A percentile compares a stretch with the other conserved stretches of the same genome.
Conservation (phyloP, 1,140 invertebrate species). For the Schlechtendalia chinensis region DNA sequence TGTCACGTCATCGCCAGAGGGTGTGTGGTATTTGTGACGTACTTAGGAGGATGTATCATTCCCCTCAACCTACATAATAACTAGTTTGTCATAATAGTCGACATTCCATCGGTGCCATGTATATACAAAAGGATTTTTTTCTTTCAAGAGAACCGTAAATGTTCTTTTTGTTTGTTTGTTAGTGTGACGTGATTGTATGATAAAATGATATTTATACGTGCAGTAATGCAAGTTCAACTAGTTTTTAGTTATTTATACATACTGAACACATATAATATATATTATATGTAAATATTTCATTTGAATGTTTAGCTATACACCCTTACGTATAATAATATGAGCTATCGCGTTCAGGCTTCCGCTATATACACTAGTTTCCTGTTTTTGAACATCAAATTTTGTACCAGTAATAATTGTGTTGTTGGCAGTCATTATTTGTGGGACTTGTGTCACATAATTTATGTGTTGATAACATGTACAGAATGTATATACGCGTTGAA, state of each 20-base stretch:
- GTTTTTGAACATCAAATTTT: background rate
- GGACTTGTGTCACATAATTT: background rate
- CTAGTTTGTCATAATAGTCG: conserved; percentile 33
- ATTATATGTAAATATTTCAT: conserved; percentile 30
- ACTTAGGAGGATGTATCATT: conserved; percentile 18
- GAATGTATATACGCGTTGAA: background rate
- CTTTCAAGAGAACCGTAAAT: background rate
- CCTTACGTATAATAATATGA: no score
- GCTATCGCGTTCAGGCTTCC: conserved; percentile 2
- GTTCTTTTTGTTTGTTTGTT: background rate
- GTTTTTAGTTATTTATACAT: conserved; percentile 25
- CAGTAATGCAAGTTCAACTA: conserved; percentile 29
- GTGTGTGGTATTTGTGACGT: conserved; percentile 24
- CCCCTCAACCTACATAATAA: conserved; percentile 33
- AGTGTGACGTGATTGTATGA: conserved; percentile 5
- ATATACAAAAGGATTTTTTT: conserved; percentile 32
- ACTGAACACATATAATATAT: background rate
- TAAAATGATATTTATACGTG: conserved; percentile 1
- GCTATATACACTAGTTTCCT: conserved; percentile 3
- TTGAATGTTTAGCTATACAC: conserved; percentile 1
- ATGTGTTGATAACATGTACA: background rate
- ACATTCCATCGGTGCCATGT: background rate
- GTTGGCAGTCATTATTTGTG: conserved; percentile 8
- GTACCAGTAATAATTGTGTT: conserved; percentile 6
- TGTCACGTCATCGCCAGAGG: conserved; percentile 29